Evolutionary conservation across 1,140 invertebrate species (phyloP), one percentile per base, ranked within the genome.

Genomic region (Cotesia chilonis): DNA sequence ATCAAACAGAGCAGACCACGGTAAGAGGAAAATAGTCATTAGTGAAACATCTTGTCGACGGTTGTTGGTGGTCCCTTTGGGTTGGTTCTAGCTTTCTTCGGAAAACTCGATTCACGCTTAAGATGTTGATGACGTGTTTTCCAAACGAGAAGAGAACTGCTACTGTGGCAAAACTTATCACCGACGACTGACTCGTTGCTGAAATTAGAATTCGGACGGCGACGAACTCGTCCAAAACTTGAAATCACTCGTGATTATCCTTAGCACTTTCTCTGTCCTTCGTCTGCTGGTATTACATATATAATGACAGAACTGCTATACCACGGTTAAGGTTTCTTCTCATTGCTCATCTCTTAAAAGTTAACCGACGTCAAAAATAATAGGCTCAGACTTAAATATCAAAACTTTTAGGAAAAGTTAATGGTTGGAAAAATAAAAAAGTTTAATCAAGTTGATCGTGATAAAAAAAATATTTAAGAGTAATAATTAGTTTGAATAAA

Each of bases 51-150:
- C 28, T 38, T 20, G 28, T 14, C 9, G 17, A 41, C 12, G 35
- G 36, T 17, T 68, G 52, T 41, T 67, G 36, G 12, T 68, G 52
- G 41, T 67, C 38, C 12, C 55, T 9, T 41, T 72, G 37, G 57
- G 28, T 28, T 28, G 28, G 28, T 28, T 28, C 28, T 28, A 28
- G 28, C 61, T 55, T 54, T 59, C 78, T 75, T 69, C 76, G 14
- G 9, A 64, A 38, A 71, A 36, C 57, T 47, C 65, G 65, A 72
- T 68, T 72, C 65, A 55, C 12, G 54, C 12, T 20, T 4, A 17
- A 52, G 12, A 72, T 72, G 71, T 72, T 72, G 71, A 72, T 72
- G 65, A 66, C 65, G 64, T 67, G 65, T 72, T 72, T 68, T 68
- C 71, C 71, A 72, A 72, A 72, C 57, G 64, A 14, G 36, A 14